Evolutionary conservation across 2,797 vertebrate genomes (phyloP).

Genomic region (Helicolenus hilgendorfi): DNA sequence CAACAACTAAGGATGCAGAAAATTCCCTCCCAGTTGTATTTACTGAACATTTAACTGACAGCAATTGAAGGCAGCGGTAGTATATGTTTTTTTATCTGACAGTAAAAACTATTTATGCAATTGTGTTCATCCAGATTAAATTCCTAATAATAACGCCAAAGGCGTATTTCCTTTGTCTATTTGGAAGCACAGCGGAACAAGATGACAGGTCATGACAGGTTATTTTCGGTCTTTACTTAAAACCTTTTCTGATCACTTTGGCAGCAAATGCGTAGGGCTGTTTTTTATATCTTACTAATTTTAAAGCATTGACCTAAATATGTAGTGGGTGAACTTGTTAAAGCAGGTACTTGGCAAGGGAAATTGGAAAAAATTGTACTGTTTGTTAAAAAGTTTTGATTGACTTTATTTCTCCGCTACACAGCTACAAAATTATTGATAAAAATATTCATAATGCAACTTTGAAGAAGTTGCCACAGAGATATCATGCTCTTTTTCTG

Average conservation of each 20-base stretch:
- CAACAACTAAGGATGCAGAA: neutral
- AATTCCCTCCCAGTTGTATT: neutral
- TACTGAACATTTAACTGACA: neutral
- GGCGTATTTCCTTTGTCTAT: neutral
- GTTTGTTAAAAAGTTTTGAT: neutral
- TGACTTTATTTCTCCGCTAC: neutral
- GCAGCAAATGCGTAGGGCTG: constrained; percentile 5
- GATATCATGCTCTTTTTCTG: neutral
- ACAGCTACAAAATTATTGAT: neutral
- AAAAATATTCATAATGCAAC: neutral
- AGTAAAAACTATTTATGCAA: neutral
- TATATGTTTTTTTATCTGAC: neutral
- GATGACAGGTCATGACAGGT: neutral
- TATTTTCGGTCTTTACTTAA: neutral
- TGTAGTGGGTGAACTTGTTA: neutral
- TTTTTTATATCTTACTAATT: constrained; percentile 14
- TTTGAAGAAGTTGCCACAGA: neutral
- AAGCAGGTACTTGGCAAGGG: neutral
- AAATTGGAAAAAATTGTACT: neutral
- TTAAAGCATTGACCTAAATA: neutral
- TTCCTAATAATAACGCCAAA: neutral
- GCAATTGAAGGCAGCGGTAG: neutral
- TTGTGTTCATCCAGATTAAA: neutral
- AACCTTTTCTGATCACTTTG: neutral
- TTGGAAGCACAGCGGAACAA: neutral